Percentiles rank a stretch among this genome's conserved stretches.
These are phyloP conservation scores for Drosophila neoperkinsi DNA, from an alignment of 2,888 invertebrate species.

Conservation along the genomic window DNA sequence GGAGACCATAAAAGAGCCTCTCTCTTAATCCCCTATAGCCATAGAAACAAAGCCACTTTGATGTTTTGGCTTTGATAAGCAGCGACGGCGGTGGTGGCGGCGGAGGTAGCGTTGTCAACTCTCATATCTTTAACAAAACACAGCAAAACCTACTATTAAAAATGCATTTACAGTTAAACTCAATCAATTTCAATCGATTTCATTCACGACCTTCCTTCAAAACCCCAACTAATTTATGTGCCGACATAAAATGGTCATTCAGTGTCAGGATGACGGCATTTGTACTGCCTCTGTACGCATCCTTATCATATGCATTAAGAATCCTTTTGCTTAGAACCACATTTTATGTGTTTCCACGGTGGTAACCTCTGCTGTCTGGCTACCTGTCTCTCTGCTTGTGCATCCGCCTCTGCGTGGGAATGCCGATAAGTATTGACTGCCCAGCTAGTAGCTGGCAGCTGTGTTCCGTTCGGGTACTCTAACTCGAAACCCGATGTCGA, in stretches of 20 bases:
- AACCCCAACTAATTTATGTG: conserved; percentile 66
- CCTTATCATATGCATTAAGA: conserved; percentile 69
- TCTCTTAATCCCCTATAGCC: conserved; percentile 21
- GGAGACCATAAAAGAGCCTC: conserved; percentile 66
- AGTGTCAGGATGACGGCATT: conserved; percentile 22
- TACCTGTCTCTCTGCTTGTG: conserved; percentile 50
- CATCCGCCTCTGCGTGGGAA: conserved; percentile 65
- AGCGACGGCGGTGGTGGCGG: conserved; percentile 19
- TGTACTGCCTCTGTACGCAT: conserved; percentile 27
- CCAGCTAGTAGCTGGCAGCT: conserved; percentile 27
- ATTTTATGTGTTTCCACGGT: conserved; percentile 67
- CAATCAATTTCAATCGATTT: conserved; percentile 79
- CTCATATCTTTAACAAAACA: conserved; percentile 71
- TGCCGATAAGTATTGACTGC: conserved; percentile 47
- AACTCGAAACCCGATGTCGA: background rate
- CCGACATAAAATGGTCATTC: conserved; percentile 60
- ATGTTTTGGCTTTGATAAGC: conserved; percentile 74
- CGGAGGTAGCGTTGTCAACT: conserved; percentile 29
- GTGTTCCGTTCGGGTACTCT: conserved; percentile 26
- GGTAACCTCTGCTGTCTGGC: conserved; percentile 47
- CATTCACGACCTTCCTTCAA: conserved; percentile 64
- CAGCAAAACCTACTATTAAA: conserved; percentile 80
- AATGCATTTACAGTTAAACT: conserved; percentile 81
- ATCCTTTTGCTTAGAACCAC: conserved; percentile 60
- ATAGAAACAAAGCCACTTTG: conserved; percentile 75